These are phyloP conservation scores for Suncus etruscus DNA, from an alignment of 2,113 vertebrate species.

Conservation along the genomic window DNA sequence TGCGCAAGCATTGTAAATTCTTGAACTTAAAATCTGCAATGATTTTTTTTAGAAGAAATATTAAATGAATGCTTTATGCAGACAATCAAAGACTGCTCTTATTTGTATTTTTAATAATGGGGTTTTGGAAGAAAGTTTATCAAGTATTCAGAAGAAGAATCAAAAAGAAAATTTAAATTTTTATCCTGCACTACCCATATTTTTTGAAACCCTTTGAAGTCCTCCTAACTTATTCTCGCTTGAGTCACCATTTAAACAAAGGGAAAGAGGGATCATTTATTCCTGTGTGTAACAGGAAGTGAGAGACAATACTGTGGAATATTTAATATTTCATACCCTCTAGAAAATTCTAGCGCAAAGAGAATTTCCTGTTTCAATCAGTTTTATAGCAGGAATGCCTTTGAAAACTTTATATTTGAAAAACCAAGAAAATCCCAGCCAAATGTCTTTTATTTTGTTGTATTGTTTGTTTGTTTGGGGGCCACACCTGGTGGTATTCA, in stretches of 20 bases:
- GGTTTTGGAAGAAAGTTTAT: conserved; percentile 32
- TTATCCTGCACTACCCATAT: background rate
- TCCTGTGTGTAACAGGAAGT: background rate
- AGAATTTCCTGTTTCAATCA: conserved; percentile 71
- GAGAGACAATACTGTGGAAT: background rate
- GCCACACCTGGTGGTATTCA: no score
- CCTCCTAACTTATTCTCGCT: background rate
- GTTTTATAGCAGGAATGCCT: conserved; percentile 58
- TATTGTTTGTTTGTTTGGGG: no score
- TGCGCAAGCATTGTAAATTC: conserved; percentile 70
- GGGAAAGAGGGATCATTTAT: background rate
- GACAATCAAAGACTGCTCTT: background rate
- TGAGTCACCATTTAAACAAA: conserved; percentile 41
- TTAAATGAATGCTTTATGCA: conserved; percentile 44
- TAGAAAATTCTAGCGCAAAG: conserved; percentile 57
- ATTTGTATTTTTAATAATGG: conserved; percentile 37
- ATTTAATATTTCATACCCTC: conserved; percentile 58
- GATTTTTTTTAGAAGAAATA: conserved; percentile 50
- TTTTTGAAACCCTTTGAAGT: background rate
- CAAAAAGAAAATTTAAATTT: conserved; percentile 30
- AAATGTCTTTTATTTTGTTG: background rate
- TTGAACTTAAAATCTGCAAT: conserved; percentile 65
- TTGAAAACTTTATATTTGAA: conserved; percentile 54
- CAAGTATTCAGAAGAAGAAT: conserved; percentile 33
- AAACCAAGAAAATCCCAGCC: conserved; percentile 60